phyloP scores from a whole-genome alignment of 2,888 invertebrate genomes.

The Lamproptera curius region DNA sequence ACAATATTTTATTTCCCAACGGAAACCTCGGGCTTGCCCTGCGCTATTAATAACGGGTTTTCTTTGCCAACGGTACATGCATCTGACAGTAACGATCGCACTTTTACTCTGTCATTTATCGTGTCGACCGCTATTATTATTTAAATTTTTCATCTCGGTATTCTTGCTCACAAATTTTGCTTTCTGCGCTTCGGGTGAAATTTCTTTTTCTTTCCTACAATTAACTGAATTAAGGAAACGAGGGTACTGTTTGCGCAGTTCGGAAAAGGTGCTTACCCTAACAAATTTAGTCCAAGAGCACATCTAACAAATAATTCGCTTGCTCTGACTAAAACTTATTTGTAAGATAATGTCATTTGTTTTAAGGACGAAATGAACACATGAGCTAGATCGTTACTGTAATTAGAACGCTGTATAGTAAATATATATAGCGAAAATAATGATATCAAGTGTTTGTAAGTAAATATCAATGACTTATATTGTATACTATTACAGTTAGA shows the following conservation, averaged over 20 bases:
- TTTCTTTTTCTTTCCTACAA: slow-evolving; percentile 29
- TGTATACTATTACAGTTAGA: no score
- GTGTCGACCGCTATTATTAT: slow-evolving; percentile 44
- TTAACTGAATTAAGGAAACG: slow-evolving; percentile 24
- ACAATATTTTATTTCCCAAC: slow-evolving; percentile 54
- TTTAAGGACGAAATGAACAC: no score
- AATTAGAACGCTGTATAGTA: no score
- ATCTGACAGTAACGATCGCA: slow-evolving; percentile 70
- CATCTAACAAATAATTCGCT: slow-evolving; percentile 13
- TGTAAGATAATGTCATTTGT: no score
- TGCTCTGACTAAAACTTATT: slow-evolving; percentile 1
- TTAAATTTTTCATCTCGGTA: slow-evolving; percentile 35
- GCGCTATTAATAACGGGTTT: slow-evolving; percentile 65
- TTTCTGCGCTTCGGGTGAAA: slow-evolving; percentile 17
- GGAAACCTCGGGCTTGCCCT: slow-evolving; percentile 48
- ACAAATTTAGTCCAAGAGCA: slow-evolving; percentile 16
- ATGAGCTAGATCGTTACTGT: no score
- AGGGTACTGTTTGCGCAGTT: slow-evolving; percentile 16
- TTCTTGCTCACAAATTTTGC: slow-evolving; percentile 9
- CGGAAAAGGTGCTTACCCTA: slow-evolving; percentile 17
- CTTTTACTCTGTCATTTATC: slow-evolving; percentile 59
- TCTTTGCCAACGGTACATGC: slow-evolving; percentile 59
- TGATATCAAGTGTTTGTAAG: no score
- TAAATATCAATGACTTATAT: no score
- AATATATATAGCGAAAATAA: no score